phyloP scores from a whole-genome alignment of 2,797 vertebrate species.

The Leucoraja ocellata region DNA sequence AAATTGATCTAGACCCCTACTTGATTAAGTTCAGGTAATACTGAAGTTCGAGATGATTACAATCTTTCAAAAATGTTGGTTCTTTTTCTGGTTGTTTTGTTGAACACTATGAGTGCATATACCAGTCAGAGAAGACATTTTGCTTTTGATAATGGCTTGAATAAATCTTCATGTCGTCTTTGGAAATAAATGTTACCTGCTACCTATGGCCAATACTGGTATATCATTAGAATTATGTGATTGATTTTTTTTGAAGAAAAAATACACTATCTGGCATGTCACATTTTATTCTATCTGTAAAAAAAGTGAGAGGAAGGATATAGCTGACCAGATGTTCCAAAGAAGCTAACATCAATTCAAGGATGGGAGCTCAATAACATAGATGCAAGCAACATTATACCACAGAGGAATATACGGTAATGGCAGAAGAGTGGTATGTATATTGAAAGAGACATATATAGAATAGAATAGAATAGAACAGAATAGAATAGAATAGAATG shows the following conservation, averaged over 20 bases:
- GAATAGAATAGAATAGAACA: too few species aligned
- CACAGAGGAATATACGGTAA: not conserved
- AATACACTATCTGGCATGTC: too few species aligned
- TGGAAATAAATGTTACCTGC: not conserved
- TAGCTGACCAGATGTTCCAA: not conserved
- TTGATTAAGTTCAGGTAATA: not conserved
- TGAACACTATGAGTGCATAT: not conserved
- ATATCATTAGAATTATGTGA: not conserved
- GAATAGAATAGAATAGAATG: too few species aligned
- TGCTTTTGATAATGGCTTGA: not conserved
- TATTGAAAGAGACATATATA: too few species aligned
- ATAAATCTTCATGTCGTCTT: not conserved
- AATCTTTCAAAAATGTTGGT: not conserved
- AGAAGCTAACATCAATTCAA: not conserved
- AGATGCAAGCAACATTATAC: not conserved
- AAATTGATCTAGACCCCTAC: not conserved
- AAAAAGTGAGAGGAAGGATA: not conserved
- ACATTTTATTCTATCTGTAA: not conserved
- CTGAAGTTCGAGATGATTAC: not conserved
- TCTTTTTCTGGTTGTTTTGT: not conserved
- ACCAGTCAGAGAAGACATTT: not conserved
- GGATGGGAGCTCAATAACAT: not conserved
- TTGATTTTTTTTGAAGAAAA: not conserved
- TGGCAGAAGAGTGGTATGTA: not conserved
- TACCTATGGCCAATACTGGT: not conserved